Conservation (phyloP, 1,140 invertebrate genomes). For the Pseudomyrmex concolor region DNA sequence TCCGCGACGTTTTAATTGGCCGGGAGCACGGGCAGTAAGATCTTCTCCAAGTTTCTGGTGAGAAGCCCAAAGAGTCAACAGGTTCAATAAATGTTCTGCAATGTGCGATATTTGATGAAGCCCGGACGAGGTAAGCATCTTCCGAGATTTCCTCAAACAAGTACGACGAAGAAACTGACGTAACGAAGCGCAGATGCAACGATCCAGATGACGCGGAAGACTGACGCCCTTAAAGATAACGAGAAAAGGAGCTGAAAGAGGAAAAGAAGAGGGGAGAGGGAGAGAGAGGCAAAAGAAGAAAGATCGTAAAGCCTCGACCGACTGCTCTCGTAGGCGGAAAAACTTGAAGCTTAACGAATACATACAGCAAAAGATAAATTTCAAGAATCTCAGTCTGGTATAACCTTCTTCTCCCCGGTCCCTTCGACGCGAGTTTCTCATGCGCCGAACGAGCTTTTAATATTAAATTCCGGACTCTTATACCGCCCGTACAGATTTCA, state of each 20-base stretch:
- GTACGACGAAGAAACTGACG: constrained; percentile 48
- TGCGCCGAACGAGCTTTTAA: constrained; percentile 66
- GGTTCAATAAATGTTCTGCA: constrained; percentile 59
- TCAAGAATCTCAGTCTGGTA: constrained; percentile 51
- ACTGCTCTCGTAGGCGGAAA: constrained; percentile 37
- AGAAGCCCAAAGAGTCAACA: constrained; percentile 51
- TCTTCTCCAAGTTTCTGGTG: constrained; percentile 28
- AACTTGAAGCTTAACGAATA: constrained; percentile 67
- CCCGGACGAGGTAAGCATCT: constrained; percentile 60
- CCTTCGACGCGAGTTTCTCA: constrained; percentile 3
- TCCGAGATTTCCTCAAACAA: constrained; percentile 44
- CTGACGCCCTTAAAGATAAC: constrained; percentile 16
- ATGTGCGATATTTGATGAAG: constrained; percentile 67
- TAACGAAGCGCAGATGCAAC: constrained; percentile 54
- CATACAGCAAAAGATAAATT: constrained; percentile 71
- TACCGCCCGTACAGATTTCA: constrained; percentile 61
- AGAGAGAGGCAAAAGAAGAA: constrained; percentile 7
- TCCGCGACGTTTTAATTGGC: constrained; percentile 69
- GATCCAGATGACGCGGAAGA: constrained; percentile 56
- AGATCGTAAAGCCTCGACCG: constrained; percentile 14
- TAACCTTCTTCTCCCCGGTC: constrained; percentile 2
- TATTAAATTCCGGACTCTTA: constrained; percentile 72
- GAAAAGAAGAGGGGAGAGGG: background rate
- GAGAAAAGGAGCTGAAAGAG: background rate
- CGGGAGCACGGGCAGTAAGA: constrained; percentile 16